Conservation (phyloP, 2,888 invertebrate genomes). For the Idaea aversata region DNA sequence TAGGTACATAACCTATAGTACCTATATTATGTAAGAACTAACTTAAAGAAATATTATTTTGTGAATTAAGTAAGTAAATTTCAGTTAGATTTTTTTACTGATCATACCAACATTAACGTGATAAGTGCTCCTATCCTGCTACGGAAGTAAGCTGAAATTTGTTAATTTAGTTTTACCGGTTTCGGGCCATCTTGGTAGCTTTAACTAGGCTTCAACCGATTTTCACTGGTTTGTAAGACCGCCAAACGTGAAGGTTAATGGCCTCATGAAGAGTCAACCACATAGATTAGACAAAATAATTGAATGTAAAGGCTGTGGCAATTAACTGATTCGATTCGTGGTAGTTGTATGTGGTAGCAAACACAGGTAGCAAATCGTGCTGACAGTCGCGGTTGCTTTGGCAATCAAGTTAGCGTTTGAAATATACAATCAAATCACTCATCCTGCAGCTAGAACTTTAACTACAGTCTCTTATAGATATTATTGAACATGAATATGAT, state of each 20-base stretch:
- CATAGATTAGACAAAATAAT: background rate
- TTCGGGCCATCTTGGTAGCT: slow-evolving; percentile 40
- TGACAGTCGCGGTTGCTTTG: background rate
- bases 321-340: too few relatives aligned
- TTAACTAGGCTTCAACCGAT: slow-evolving; percentile 40
- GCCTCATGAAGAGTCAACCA: slow-evolving; percentile 3
- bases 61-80: background rate
- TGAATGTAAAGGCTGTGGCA: background rate
- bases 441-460: background rate
- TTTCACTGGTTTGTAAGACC: slow-evolving; percentile 35
- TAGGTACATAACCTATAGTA: too few relatives aligned
- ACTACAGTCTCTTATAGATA: background rate
- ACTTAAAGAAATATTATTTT: background rate
- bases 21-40: too few relatives aligned
- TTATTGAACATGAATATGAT: background rate
- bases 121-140: slow-evolving; percentile 71
- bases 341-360: too few relatives aligned
- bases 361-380: background rate
- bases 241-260: slow-evolving; percentile 9
- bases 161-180: slow-evolving; percentile 64
- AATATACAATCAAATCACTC: background rate
- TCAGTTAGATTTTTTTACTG: slow-evolving; percentile 19
- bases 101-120: slow-evolving; percentile 45
- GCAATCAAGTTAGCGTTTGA: background rate
- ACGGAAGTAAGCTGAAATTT: slow-evolving; percentile 57